Conservation (phyloP, 2,113 vertebrate genomes). For the Dissostichus mawsoni region DNA sequence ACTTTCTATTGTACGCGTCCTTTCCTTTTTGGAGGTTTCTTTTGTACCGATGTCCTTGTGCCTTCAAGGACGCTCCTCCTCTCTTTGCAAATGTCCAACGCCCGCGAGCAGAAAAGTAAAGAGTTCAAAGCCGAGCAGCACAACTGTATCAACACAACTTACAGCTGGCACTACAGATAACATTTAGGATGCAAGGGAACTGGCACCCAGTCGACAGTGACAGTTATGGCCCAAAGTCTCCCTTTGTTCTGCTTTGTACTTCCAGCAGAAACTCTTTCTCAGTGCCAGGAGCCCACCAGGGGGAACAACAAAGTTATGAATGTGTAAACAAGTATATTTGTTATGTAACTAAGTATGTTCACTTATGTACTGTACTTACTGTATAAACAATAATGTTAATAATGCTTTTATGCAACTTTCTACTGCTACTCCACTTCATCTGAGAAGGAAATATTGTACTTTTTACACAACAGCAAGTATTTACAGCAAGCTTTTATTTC, state of each 20-base stretch:
- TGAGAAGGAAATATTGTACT: no score
- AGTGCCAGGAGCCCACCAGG: slow-evolving; percentile 26
- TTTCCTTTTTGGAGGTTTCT: background rate
- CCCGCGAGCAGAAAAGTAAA: slow-evolving; percentile 53
- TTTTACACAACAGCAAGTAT: no score
- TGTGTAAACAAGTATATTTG: background rate
- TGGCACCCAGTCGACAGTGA: slow-evolving; percentile 60
- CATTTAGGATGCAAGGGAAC: slow-evolving; percentile 63
- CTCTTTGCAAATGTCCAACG: slow-evolving; percentile 52
- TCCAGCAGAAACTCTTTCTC: slow-evolving; percentile 33
- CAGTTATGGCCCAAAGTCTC: slow-evolving; percentile 51
- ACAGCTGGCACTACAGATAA: slow-evolving; percentile 71
- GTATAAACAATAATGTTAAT: no score
- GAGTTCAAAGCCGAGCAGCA: slow-evolving; percentile 69
- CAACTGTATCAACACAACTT: slow-evolving; percentile 64
- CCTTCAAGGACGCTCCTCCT: slow-evolving; percentile 45
- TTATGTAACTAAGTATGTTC: no score
- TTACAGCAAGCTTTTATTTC: no score
- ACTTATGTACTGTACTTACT: no score
- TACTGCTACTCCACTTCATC: no score
- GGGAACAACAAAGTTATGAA: slow-evolving; percentile 18
- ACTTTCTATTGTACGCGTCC: background rate
- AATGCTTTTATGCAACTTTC: no score
- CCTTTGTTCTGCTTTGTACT: slow-evolving; percentile 60
- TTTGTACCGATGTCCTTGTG: slow-evolving; percentile 5